Evolutionary conservation across 2,113 vertebrate genomes (phyloP), one percentile per base, ranked within the genome.

Genomic region (Aphelocoma coerulescens): DNA sequence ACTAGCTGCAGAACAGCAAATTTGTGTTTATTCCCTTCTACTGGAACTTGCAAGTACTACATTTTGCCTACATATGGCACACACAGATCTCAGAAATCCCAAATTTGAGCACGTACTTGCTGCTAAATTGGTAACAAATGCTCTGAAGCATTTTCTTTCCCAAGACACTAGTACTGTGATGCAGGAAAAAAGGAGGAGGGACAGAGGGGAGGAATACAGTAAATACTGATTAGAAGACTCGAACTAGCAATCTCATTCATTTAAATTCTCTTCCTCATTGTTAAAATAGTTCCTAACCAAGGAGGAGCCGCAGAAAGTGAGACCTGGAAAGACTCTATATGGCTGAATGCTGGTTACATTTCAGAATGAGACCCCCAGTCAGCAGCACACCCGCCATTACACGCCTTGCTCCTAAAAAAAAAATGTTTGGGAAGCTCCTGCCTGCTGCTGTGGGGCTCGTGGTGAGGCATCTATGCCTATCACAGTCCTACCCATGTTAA

Each of bases 121-220:
- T 87, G 76, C 88, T 97, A 97, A 97, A 97, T 96, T 97, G 89
- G 87, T 96, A 97, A 97, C 97, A 97, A 97, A 97, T 97, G 96
- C 94, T 95, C 96, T 52, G 46, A 90, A 97, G 75, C 57, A 79
- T 85, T 94, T 95, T 91, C 69, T 86, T 94, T 95, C 92, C 85
- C 87, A 96, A 93, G 90, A 85, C 67, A 86, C 66, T 65, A 95
- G 81, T 37, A 58, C 63, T 66, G 82, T 30, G 79, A 93, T 93
- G 74, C 54, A 87, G 84, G 74, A 84, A 75, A 75, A 92, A 77
- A 62, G 55, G 59, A 89, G 61, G 78, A 52, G 73, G 62, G 76
- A 81, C 0, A 0, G 43, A 82, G 16, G 44, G 57, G 37, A 94
- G 39, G 39, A 93, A 96, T 65, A 94, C n/a, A 92, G 71, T 68